phyloP scores from a whole-genome alignment of 2,797 vertebrate species.

The Phoxinus dragarum region DNA sequence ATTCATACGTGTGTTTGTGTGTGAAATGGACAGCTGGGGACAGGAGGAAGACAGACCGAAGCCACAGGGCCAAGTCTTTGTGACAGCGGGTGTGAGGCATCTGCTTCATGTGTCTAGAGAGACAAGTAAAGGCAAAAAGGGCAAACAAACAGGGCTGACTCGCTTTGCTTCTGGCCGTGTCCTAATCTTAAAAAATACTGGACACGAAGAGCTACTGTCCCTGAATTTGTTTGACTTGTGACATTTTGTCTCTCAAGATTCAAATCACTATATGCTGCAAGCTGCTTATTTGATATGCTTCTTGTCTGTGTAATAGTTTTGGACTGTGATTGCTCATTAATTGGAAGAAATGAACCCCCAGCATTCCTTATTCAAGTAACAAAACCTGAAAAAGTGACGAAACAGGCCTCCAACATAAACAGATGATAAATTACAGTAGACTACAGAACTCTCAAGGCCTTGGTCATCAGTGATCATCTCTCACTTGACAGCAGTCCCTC shows the following conservation, averaged over 20 bases:
- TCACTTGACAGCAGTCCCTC: neutral
- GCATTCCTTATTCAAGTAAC: neutral
- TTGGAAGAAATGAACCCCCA: neutral
- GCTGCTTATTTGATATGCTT: constrained; percentile 11
- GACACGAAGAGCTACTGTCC: neutral
- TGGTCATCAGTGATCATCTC: neutral
- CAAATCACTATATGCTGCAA: constrained; percentile 4
- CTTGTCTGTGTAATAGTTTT: neutral
- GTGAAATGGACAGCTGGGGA: constrained; percentile 57
- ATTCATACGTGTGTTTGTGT: constrained; percentile 34
- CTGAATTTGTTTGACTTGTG: constrained; percentile 1
- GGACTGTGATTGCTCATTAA: constrained; percentile 10
- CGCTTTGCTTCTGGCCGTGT: constrained; percentile 3
- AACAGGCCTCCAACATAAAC: neutral
- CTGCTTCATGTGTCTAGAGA: constrained; percentile 52
- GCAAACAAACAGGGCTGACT: constrained; percentile 23
- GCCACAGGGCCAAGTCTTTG: constrained; percentile 45
- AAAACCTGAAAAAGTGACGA: constrained; percentile 14
- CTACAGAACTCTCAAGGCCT: neutral
- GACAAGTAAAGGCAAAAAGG: constrained; percentile 52
- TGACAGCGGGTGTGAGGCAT: constrained; percentile 54
- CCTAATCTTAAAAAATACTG: constrained; percentile 26
- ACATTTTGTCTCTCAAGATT: constrained; percentile 21
- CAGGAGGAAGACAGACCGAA: constrained; percentile 34
- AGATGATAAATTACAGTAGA: neutral